phyloP scores from a whole-genome alignment of 2,797 vertebrate genomes.

The Acrossocheilus fasciatus region DNA sequence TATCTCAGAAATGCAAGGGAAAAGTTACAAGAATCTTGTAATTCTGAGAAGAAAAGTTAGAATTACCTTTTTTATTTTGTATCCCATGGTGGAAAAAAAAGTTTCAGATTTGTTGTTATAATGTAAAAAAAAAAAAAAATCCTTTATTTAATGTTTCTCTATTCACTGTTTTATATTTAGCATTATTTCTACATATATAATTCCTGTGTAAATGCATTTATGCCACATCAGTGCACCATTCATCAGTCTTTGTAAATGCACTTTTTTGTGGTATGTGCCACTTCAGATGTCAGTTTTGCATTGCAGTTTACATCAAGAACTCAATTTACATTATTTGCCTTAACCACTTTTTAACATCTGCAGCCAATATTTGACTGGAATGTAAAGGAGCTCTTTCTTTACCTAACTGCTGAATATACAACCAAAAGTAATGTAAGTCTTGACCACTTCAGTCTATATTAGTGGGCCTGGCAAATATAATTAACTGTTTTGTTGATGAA shows the following conservation, averaged over 20 bases:
- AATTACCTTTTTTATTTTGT: not conserved
- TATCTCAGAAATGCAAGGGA: not conserved
- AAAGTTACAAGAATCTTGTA: no score
- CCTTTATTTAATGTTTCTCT: not conserved
- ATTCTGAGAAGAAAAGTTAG: no score
- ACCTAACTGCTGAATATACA: conserved; percentile 83
- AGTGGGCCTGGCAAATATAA: not conserved
- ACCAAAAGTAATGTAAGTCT: conserved; percentile 88
- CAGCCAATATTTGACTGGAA: conserved; percentile 99
- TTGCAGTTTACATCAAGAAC: not conserved
- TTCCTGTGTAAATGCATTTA: not conserved
- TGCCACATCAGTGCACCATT: not conserved
- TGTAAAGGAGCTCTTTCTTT: conserved; percentile 96
- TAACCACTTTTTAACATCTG: conserved; percentile 86
- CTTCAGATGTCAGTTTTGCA: not conserved
- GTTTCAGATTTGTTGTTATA: not conserved
- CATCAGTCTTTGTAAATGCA: not conserved
- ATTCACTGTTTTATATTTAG: not conserved
- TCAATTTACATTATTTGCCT: conserved; percentile 68
- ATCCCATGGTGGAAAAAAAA: not conserved
- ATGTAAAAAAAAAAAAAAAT: not conserved
- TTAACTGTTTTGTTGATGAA: not conserved
- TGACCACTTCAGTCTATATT: not conserved
- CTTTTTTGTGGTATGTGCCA: not conserved
- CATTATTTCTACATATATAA: no score